Conservation (phyloP, 2,888 invertebrate genomes). For the Liodrosophila aerea region DNA sequence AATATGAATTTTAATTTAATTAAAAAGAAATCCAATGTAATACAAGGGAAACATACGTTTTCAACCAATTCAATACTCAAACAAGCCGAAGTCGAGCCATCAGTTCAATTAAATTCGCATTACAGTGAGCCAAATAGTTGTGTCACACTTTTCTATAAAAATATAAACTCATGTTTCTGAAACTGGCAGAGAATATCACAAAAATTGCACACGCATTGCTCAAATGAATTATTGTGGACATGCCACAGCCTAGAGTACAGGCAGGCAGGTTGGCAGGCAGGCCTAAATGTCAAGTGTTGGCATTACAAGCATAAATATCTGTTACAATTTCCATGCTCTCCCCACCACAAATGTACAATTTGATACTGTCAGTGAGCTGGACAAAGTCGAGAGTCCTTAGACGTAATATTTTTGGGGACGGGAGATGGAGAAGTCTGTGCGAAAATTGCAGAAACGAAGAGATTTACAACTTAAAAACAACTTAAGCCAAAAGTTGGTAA, state of each 20-base stretch:
- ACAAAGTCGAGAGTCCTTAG: constrained; percentile 9
- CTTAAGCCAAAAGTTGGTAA: constrained; percentile 73
- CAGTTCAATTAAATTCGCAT: too few relatives aligned
- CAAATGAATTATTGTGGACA: constrained; percentile 71
- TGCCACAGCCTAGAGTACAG: constrained; percentile 31
- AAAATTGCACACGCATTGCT: constrained; percentile 51
- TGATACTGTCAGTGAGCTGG: constrained; percentile 38
- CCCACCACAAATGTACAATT: constrained; percentile 62
- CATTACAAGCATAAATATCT: constrained; percentile 75
- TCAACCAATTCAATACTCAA: too few relatives aligned
- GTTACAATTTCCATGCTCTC: constrained; percentile 69
- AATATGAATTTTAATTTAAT: too few relatives aligned
- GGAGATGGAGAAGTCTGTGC: neutral
- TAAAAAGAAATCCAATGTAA: too few relatives aligned
- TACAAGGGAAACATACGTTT: neutral
- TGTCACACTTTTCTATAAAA: constrained; percentile 21
- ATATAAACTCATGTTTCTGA: neutral
- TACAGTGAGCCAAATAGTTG: too few relatives aligned
- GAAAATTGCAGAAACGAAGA: constrained; percentile 66
- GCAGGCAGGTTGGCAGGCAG: constrained; percentile 17
- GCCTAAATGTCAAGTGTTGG: constrained; percentile 64
- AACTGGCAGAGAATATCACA: constrained; percentile 31
- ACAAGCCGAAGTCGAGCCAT: too few relatives aligned
- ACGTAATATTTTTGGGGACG: constrained; percentile 18
- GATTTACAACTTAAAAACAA: constrained; percentile 78